Evolutionary conservation across 2,797 vertebrate genomes (phyloP), one percentile per base, ranked within the genome.

Genomic region (Falco novaeseelandiae): DNA sequence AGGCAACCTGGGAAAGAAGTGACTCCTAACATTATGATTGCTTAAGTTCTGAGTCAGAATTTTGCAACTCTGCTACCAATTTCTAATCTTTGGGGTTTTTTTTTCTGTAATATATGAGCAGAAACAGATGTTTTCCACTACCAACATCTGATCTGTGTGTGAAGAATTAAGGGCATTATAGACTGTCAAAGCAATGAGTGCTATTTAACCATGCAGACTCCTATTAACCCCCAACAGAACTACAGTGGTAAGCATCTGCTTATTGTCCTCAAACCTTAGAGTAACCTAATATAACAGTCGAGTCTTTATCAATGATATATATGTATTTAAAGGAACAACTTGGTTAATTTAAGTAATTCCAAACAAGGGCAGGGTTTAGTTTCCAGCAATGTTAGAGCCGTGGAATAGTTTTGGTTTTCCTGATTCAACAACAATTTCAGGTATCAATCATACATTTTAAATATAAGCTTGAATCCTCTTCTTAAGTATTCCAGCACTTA

Each of bases 121-220:
- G 89, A 83, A 96, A 78, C 92, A 96, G 84, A 93, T 96, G 93
- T 92, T 96, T 87, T 91, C 44, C 72, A 51, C 51, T 52, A 66
- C 34, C 44, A 78, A 66, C 72, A 88, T 84, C 87, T 92, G 93
- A 97, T 88, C 57, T 79, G 42, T 84, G 49, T 78, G 76, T 93
- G 86, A 95, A 92, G 79, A 90, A 88, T 83, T 93, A 83, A 81
- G 38, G 38, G 38, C 46, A 72, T 92, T 89, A 55, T 59, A 61
- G 89, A 58, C 52, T 76, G 58, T 95, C 82, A 95, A 82, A 90
- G 15, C 72, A 92, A 62, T 86, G 72, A 88, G 21, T 76, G 72
- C 40, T 85, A 93, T 59, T 93, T 92, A 88, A 88, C 89, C 44
- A 82, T 58, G 30, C 27, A 93, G 87, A 63, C 65, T 91, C 69